Evolutionary conservation across 2,113 vertebrate genomes (phyloP).

Genomic region (Platysteira castanea): DNA sequence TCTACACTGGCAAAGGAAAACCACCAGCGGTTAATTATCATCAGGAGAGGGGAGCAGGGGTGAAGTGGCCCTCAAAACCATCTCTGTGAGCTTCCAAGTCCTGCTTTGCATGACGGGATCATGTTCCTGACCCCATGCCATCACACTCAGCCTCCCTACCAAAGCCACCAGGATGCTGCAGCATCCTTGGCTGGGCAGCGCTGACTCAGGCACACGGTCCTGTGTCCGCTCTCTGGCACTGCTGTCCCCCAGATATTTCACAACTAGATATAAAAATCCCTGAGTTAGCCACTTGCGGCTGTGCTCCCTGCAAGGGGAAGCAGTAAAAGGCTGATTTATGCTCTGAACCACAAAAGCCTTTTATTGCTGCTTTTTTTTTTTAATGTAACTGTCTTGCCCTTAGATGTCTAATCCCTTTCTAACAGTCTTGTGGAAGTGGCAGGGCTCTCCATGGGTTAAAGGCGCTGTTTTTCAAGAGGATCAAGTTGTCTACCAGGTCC

Average conservation of each 20-base stretch:
- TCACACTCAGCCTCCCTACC: neutral
- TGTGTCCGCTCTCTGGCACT: accelerated
- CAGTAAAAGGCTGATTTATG: constrained; percentile 21
- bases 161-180: neutral
- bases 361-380: neutral
- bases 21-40: accelerated
- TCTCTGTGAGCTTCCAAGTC: neutral
- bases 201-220: neutral
- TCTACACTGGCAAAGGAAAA: neutral
- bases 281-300: neutral
- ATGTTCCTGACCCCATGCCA: accelerated
- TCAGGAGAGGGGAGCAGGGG: neutral
- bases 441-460: neutral
- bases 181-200: neutral
- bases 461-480: neutral
- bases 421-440: neutral
- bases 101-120: accelerated
- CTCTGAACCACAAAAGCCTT: neutral
- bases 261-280: neutral
- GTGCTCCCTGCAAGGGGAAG: neutral
- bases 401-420: neutral
- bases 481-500: neutral
- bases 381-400: neutral
- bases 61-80: neutral
- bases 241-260: neutral